Percentiles rank a stretch among this genome's conserved stretches.
These are phyloP conservation scores for Pachyrhynchus sulphureomaculatus DNA, from an alignment of 1,140 invertebrate genomes.

Conservation along the genomic window DNA sequence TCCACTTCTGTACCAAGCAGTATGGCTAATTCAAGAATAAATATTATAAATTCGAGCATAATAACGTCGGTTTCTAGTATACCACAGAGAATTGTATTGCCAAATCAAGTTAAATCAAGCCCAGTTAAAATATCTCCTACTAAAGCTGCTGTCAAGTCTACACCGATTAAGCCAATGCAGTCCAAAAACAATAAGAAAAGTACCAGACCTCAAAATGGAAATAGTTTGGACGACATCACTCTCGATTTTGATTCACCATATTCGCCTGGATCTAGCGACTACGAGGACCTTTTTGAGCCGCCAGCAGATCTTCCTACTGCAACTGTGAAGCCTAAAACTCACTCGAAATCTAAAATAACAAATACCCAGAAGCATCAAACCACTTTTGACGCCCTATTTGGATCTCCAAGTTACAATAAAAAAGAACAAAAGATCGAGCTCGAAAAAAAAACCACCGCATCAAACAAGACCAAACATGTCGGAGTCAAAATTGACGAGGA, in stretches of 20 bases:
- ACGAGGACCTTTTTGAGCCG: conserved; percentile 83
- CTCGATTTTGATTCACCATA: conserved; percentile 81
- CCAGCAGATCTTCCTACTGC: conserved; percentile 60
- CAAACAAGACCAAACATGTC: conserved; percentile 60
- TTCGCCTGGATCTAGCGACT: conserved; percentile 80
- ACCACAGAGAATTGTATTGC: conserved; percentile 53
- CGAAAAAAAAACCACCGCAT: conserved; percentile 1
- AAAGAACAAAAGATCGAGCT: conserved; percentile 41
- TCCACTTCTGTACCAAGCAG: conserved; percentile 49
- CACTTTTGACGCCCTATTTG: conserved; percentile 60
- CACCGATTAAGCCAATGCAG: conserved; percentile 58
- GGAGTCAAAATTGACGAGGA: conserved; percentile 74
- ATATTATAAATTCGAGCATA: conserved; percentile 46
- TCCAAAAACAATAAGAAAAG: conserved; percentile 45
- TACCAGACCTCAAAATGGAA: conserved; percentile 30
- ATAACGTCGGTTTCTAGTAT: conserved; percentile 43
- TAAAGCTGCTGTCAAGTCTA: conserved; percentile 58
- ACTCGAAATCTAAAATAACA: conserved; percentile 33
- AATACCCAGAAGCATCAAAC: conserved; percentile 54
- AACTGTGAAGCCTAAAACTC: conserved; percentile 24
- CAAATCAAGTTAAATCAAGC: conserved; percentile 47
- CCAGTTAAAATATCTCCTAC: conserved; percentile 53
- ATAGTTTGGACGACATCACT: conserved; percentile 55
- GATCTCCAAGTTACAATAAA: conserved; percentile 51
- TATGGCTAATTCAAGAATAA: conserved; percentile 47